Base-by-base conservation (phyloP, 2,888 invertebrate genomes). In the Drosophila neonasuta region DNA sequence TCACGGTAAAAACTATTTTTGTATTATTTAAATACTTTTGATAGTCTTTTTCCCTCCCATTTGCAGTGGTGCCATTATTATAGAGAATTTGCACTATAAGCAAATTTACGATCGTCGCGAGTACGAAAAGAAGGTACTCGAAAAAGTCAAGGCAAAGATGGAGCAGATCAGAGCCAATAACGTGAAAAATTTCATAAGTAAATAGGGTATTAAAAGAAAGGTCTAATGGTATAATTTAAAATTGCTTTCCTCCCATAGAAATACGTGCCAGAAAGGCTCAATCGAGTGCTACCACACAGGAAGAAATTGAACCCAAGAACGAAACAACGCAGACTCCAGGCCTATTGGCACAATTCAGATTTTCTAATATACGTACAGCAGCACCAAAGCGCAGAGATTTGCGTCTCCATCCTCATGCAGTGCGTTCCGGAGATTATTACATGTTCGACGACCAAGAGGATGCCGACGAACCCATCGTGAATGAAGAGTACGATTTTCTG, bases 371-470 rank as follows among this genome's bases (percentile, higher is more conserved):
- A 15, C 69, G 48, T 3, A 29, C 67, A 0, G 24, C 44, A 10
- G 58, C 61, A 9, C 54, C 63, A 0, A 80, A 77, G 45, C 63
- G 45, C 1, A 63, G 74, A 0, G 80, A 80, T 8, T 94, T 97
- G 77, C 94, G 95, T 71, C 92, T 87, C 10, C 95, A 96, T 66
- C 93, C 95, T 0, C 94, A 94, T 79, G 99, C 98, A 52, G 95
- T 99, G 68, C 94, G 98, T 59, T 97, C 97, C 57, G 99, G 99
- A n/a, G 99, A 99, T 92, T 99, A 99, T 92, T 99, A 98, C 92
- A 97, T 99, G 97, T 99, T 99, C 92, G 97, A 98, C 87, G 97
- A 97, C 71, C 93, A 95, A 79, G 95, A 95, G 79, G 95, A 95
- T 77, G 94, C 94, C 54, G 95, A 95, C 32, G 93, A 95, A 56